A percentile compares a stretch with the other conserved stretches of the same genome.
Conservation (phyloP, 2,113 vertebrate genomes). For the Capreolus pygargus region DNA sequence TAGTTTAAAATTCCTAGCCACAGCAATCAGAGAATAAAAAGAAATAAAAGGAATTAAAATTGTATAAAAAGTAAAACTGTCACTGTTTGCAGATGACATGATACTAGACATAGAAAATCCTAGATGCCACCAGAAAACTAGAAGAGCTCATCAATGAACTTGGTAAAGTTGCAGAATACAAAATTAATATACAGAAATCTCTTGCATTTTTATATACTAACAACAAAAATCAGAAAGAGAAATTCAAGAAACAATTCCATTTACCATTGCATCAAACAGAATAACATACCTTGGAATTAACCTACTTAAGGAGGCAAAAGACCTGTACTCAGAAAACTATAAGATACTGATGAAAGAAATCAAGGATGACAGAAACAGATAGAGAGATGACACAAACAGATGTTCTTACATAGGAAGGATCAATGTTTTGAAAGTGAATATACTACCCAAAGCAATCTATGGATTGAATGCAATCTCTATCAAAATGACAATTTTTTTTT, state of each 20-base stretch:
- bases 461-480: not conserved
- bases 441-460: not conserved
- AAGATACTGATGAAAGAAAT: not conserved
- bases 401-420: not conserved
- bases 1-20: not conserved
- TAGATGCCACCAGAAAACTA: not conserved
- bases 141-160: not conserved
- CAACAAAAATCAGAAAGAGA: not conserved
- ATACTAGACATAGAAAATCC: not conserved
- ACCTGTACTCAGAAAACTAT: not conserved
- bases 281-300: not conserved
- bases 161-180: not conserved
- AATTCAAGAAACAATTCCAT: not conserved
- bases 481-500: not conserved
- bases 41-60: not conserved
- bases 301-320: not conserved
- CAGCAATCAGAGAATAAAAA: not conserved
- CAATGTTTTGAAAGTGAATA: not conserved
- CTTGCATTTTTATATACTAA: not conserved
- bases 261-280: not conserved
- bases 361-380: not conserved
- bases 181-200: not conserved
- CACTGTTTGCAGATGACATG: not conserved
- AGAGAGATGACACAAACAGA: not conserved
- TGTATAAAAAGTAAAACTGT: not conserved